A percentile compares a stretch with the other conserved stretches of the same genome.
phyloP scores from a whole-genome alignment of 1,140 invertebrate genomes.

The Eurosta solidaginis region DNA sequence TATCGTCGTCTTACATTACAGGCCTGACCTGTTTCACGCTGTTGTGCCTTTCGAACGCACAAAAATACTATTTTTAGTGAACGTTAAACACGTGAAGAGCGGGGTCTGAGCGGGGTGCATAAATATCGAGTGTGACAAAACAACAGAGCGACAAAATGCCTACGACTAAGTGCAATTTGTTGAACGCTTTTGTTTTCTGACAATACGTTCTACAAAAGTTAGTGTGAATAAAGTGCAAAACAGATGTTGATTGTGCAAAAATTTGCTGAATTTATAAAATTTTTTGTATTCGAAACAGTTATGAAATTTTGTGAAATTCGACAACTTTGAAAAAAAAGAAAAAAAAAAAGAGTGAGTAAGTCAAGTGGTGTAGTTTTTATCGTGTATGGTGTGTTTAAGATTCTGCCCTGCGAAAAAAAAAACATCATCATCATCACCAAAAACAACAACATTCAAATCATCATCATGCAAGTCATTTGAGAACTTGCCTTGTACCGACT shows the following conservation, averaged over 20 bases:
- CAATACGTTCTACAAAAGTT: not conserved
- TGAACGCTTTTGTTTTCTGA: not conserved
- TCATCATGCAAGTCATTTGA: slow-evolving; percentile 2
- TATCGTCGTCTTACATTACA: not conserved
- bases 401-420: not conserved
- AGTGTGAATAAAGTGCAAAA: slow-evolving; percentile 3
- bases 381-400: not conserved
- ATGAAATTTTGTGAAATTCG: slow-evolving; percentile 17
- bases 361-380: not conserved
- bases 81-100: not conserved
- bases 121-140: not conserved
- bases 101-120: too few relatives aligned
- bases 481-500: not conserved
- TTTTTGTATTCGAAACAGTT: not conserved
- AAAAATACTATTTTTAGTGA: not conserved
- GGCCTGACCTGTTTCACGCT: slow-evolving; percentile 26
- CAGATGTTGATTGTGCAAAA: slow-evolving; percentile 18
- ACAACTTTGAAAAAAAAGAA: not conserved
- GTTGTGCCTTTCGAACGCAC: slow-evolving; percentile 12
- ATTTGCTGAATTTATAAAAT: slow-evolving; percentile 16
- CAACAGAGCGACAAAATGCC: not conserved
- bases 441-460: not conserved
- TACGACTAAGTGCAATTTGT: not conserved
- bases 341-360: not conserved
- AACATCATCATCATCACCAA: not conserved